Conservation (phyloP, 2,113 vertebrate genomes). For the Macaca mulatta region DNA sequence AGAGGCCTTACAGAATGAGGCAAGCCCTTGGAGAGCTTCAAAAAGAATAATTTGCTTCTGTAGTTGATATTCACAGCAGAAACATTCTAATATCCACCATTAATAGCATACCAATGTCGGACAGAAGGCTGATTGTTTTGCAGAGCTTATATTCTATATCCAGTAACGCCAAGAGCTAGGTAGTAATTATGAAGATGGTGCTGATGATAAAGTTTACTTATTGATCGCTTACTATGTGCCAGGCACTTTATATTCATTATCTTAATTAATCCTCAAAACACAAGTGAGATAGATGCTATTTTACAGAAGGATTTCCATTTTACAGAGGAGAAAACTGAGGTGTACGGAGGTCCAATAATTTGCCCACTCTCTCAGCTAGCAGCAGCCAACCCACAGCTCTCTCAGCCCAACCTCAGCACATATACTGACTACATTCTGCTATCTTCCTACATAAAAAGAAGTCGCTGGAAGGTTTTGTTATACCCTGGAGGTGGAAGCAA, state of each 20-base stretch:
- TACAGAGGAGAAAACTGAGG: not conserved
- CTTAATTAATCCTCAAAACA: not conserved
- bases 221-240: not conserved
- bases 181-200: rapidly evolving
- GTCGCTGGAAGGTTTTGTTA: not conserved
- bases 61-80: not conserved
- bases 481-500: not conserved
- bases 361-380: not conserved
- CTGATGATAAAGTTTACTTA: not conserved
- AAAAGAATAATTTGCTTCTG: not conserved
- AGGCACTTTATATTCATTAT: not conserved
- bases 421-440: not conserved
- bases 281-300: not conserved
- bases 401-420: not conserved
- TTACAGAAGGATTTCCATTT: not conserved
- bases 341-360: not conserved
- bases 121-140: not conserved
- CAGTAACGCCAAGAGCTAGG: not conserved
- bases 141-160: not conserved
- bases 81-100: not conserved
- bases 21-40: not conserved
- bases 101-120: not conserved
- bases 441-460: not conserved
- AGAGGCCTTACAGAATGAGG: not conserved
- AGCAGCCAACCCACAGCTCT: not conserved